Evolutionary conservation across 2,888 invertebrate species (phyloP).

Genomic region (Metalampra italica): DNA sequence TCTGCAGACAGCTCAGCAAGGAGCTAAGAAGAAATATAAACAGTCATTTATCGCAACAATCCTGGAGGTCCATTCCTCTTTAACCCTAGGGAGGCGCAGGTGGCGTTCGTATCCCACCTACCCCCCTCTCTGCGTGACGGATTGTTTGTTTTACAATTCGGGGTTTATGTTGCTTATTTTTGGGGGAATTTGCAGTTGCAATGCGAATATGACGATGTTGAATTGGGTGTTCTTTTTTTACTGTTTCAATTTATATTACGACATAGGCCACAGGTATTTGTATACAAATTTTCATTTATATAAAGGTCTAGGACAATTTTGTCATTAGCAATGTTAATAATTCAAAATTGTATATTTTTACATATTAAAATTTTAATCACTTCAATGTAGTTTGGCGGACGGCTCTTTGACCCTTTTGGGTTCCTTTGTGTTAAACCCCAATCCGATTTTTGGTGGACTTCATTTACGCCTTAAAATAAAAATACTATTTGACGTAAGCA

Average conservation of each 20-base stretch:
- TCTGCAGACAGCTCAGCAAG: constrained; percentile 42
- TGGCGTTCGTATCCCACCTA: constrained; percentile 29
- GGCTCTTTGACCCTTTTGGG: too few relatives aligned
- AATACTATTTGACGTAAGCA: too few relatives aligned
- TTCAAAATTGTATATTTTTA: too few relatives aligned
- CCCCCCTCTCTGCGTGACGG: constrained; percentile 44
- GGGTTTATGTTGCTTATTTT: constrained; percentile 43
- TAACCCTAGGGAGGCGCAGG: constrained; percentile 46
- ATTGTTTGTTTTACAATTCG: constrained; percentile 58
- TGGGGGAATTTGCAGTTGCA: constrained; percentile 47
- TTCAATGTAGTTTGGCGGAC: too few relatives aligned
- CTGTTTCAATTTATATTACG: neutral
- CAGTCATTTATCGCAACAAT: constrained; percentile 64
- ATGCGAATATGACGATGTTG: neutral
- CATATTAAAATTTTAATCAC: too few relatives aligned
- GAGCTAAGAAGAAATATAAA: constrained; percentile 59
- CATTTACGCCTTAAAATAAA: too few relatives aligned
- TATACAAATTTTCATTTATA: too few relatives aligned
- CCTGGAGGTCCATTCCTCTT: constrained; percentile 19
- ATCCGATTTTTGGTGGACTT: too few relatives aligned
- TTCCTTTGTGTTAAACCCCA: too few relatives aligned
- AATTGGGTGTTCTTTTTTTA: neutral
- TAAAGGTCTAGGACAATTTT: too few relatives aligned
- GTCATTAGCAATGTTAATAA: too few relatives aligned
- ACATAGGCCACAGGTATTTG: too few relatives aligned